Evolutionary conservation across 1,140 invertebrate genomes (phyloP).

Genomic region (Brachionus calyciflorus): DNA sequence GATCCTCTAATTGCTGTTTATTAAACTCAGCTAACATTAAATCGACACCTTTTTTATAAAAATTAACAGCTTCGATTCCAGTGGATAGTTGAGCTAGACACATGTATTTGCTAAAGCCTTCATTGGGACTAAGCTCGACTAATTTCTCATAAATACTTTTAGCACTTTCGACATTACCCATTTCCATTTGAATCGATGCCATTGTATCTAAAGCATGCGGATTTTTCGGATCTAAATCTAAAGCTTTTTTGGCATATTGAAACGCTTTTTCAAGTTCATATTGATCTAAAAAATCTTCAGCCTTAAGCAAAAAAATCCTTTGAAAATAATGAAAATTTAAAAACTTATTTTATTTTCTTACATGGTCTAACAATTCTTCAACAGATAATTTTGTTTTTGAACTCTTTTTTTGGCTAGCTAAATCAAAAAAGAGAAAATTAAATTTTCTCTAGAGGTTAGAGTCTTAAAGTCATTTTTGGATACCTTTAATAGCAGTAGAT

Average conservation of each 20-base stretch:
- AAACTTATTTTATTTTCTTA: not conserved
- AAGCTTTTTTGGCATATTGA: conserved; percentile 56
- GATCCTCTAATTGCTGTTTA: not conserved
- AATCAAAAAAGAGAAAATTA: not conserved
- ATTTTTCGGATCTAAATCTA: conserved; percentile 57
- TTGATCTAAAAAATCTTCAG: conserved; percentile 54
- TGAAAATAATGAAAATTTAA: not conserved
- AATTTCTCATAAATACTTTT: conserved; percentile 57
- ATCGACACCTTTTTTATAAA: conserved; percentile 60
- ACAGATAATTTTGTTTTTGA: conserved; percentile 17
- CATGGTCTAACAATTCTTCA: conserved; percentile 15
- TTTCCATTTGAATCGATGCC: conserved; percentile 56
- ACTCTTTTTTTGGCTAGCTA: not conserved
- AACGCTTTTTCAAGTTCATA: conserved; percentile 58
- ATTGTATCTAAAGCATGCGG: conserved; percentile 56
- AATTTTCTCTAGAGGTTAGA: not conserved
- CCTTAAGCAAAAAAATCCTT: conserved; percentile 50
- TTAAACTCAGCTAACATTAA: conserved; percentile 52
- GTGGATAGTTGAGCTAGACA: conserved; percentile 58
- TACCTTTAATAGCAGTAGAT: conserved; percentile 16
- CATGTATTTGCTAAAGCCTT: conserved; percentile 60
- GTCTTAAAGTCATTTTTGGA: not conserved
- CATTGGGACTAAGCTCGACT: conserved; percentile 56
- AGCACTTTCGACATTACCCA: conserved; percentile 57
- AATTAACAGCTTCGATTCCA: conserved; percentile 57